phyloP scores from a whole-genome alignment of 2,797 vertebrate genomes.

The Lutjanus campechanus region DNA sequence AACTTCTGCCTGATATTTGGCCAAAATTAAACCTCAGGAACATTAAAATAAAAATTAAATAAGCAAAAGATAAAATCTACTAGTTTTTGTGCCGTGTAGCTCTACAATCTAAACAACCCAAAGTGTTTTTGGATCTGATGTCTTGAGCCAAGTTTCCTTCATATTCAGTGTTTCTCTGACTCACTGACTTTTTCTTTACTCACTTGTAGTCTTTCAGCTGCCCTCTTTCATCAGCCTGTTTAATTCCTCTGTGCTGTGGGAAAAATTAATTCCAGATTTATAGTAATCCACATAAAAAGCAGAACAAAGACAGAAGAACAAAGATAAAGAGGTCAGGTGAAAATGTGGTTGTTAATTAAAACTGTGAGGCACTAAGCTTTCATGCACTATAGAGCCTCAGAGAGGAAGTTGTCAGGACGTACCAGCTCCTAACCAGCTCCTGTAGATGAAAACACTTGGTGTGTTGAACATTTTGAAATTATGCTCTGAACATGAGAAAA shows the following conservation, averaged over 20 bases:
- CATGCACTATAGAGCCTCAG: constrained; percentile 1
- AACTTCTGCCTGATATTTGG: background rate
- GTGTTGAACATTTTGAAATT: background rate
- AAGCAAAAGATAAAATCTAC: background rate
- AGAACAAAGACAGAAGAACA: constrained; percentile 33
- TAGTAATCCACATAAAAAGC: constrained; percentile 42
- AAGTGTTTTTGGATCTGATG: background rate
- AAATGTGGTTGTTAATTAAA: constrained; percentile 56
- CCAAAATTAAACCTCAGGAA: background rate
- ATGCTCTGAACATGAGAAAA: background rate
- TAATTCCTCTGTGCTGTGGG: constrained; percentile 41
- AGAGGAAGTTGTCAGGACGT: background rate
- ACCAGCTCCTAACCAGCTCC: background rate
- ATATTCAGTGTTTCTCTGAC: constrained; percentile 8
- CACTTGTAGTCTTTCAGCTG: constrained; percentile 3
- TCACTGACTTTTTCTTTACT: background rate
- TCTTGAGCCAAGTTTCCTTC: background rate
- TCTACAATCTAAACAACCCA: no score
- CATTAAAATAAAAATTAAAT: background rate
- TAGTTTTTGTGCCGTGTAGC: background rate
- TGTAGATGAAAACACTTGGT: background rate
- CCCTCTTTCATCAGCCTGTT: constrained; percentile 33
- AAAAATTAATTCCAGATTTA: constrained; percentile 47
- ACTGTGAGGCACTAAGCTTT: background rate
- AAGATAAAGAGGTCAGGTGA: constrained; percentile 43